Evolutionary conservation across 35 echinoderm and acorn worm genomes (phyloP), one percentile per base, ranked within the genome.

Genomic region (Amphiura filiformis): DNA sequence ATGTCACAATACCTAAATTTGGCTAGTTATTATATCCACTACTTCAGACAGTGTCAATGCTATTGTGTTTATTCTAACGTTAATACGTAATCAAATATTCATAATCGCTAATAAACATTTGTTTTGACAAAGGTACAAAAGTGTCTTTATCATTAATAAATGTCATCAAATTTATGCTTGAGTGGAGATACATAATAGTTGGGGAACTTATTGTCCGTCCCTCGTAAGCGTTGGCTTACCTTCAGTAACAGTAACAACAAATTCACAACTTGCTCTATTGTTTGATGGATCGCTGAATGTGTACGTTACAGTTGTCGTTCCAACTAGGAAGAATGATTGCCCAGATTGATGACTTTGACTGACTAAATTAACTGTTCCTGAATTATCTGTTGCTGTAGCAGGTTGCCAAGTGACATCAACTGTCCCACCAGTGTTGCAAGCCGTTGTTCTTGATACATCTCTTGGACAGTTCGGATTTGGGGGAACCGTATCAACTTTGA

Each of bases 301-400:
- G 31, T 40, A 89, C 32, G 61, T 78, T 13, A 81, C 87, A 37
- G 26, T 18, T 30, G 34, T 57, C 0, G 32, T 33, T 18, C 86
- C 90, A 13, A 89, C 32, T 3, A 20, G 0, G 49, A 94, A 94
- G 36, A 83, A 78, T 36, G 36, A 33, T 52, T 37, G 36, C 26
- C 90, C 90, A 12, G 90, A 35, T 26, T 41, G 40, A 30, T 86
- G 77, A 32, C 22, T 76, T 36, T 0, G 34, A 37, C 52, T 47
- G n/a, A 64, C 34, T 12, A 78, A 20, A 36, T 39, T 80, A 31
- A 39, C 82, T 23, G 37, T 81, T 39, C 38, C 89, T 28, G 75
- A 85, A 37, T 85, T 85, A 36, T 85, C 83, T 14, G 34, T 85
- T 34, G 83, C 57, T 64, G 34, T 36, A 85, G 52, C 26, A 1